phyloP scores from a whole-genome alignment of 1,140 invertebrate species.

The Diplogasteroides magnus region DNA sequence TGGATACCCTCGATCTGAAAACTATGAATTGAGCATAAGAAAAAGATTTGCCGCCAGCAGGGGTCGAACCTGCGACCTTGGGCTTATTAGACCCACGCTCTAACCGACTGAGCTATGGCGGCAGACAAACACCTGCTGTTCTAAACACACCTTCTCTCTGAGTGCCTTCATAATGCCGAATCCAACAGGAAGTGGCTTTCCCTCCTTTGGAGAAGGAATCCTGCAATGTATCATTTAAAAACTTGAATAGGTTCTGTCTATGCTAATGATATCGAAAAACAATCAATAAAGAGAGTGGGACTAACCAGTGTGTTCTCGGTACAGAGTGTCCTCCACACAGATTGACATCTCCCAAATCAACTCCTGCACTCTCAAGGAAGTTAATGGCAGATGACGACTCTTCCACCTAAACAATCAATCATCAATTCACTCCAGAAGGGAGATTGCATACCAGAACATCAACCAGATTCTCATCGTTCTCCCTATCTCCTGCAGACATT shows the following conservation, averaged over 20 bases:
- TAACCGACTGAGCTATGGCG: constrained; percentile 53
- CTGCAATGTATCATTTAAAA: constrained; percentile 30
- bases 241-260: no score
- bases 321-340: constrained; percentile 56
- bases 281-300: no score
- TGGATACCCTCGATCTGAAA: constrained; percentile 32
- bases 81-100: constrained; percentile 55
- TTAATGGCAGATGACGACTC: constrained; percentile 45
- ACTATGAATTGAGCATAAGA: neutral
- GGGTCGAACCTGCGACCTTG: constrained; percentile 53
- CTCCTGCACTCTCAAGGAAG: constrained; percentile 48
- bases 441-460: constrained; percentile 43
- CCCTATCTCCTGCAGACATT: constrained; percentile 50
- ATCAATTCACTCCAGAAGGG: constrained; percentile 9
- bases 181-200: constrained; percentile 55
- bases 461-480: constrained; percentile 52
- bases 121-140: constrained; percentile 5
- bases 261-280: no score
- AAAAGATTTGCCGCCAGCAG: constrained; percentile 37
- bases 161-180: constrained; percentile 52
- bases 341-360: constrained; percentile 53
- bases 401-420: constrained; percentile 38
- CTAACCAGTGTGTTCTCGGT: constrained; percentile 53
- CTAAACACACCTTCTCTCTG: constrained; percentile 22
- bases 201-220: constrained; percentile 54